A percentile compares a stretch with the other conserved stretches of the same genome.
phyloP scores from a whole-genome alignment of 2,113 vertebrate species.

The Stegostoma tigrinum region DNA sequence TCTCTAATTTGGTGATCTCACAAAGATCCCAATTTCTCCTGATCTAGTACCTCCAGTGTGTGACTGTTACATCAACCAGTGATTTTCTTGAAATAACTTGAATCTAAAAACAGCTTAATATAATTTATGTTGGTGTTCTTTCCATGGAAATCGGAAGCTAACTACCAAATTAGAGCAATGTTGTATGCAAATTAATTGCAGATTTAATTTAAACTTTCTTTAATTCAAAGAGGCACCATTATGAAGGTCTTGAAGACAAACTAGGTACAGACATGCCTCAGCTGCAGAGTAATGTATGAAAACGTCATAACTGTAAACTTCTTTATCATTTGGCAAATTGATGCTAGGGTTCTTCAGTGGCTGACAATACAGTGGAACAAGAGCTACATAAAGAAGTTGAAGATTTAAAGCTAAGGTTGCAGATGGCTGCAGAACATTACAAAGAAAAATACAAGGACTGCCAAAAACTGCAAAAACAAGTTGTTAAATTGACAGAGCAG shows the following conservation, averaged over 20 bases:
- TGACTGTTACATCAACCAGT: neutral
- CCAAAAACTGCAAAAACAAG: conserved; percentile 89
- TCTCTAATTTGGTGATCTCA: neutral
- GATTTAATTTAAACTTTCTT: neutral
- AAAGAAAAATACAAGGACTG: conserved; percentile 98
- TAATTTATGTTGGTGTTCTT: neutral
- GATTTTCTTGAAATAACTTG: neutral
- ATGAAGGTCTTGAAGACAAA: neutral
- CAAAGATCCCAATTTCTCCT: neutral
- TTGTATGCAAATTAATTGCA: neutral
- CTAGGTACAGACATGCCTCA: too few species aligned
- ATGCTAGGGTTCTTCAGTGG: conserved; percentile 8
- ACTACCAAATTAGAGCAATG: neutral
- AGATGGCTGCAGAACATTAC: conserved; percentile 98
- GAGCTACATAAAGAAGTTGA: conserved; percentile 92
- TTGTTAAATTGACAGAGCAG: conserved; percentile 77
- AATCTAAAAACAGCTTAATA: neutral
- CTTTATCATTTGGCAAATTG: neutral
- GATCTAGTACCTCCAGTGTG: neutral
- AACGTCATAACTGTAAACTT: neutral
- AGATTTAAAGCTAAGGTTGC: conserved; percentile 89
- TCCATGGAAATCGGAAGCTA: neutral
- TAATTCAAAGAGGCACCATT: neutral
- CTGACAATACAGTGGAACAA: conserved; percentile 60
- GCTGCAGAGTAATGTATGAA: neutral